Evolutionary conservation across 92 coral and sea anemone species (phyloP).

Genomic region (Actinostola sp.): DNA sequence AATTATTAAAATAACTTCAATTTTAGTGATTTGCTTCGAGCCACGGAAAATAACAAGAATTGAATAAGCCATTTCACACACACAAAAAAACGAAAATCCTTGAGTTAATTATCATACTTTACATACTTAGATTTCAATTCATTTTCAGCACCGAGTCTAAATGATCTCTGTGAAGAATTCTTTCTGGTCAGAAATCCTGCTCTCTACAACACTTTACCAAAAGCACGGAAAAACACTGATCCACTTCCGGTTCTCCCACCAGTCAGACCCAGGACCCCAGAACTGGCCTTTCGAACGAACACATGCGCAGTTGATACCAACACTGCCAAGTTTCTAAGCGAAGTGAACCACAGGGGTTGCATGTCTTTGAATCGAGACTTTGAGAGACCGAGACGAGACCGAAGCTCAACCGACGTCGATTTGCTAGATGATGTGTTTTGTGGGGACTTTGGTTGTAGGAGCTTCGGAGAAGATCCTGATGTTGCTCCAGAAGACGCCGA

Average conservation of each 20-base stretch:
- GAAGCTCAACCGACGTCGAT: slow-evolving; percentile 19
- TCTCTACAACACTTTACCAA: slow-evolving; percentile 23
- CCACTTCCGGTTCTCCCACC: slow-evolving; percentile 26
- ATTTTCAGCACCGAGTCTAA: not conserved
- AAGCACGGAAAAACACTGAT: slow-evolving; percentile 26
- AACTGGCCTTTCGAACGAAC: not conserved
- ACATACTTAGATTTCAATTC: not conserved
- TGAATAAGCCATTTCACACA: too few species aligned
- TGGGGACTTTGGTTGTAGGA: not conserved
- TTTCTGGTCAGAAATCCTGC: slow-evolving; percentile 16
- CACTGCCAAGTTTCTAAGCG: slow-evolving; percentile 16
- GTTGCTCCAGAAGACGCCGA: not conserved
- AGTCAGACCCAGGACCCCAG: slow-evolving; percentile 22
- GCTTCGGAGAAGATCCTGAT: not conserved
- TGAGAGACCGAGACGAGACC: slow-evolving; percentile 4
- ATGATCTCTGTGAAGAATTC: not conserved
- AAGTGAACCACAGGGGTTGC: not conserved
- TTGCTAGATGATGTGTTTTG: slow-evolving; percentile 7
- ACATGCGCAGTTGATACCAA: slow-evolving; percentile 3
- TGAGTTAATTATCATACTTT: too few species aligned
- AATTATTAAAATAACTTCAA: too few species aligned
- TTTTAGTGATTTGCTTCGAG: too few species aligned
- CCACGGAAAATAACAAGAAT: too few species aligned
- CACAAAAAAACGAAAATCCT: too few species aligned
- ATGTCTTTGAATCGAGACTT: not conserved